These are phyloP conservation scores for Garrulus glandarius DNA, from an alignment of 2,797 vertebrate species.

Conservation along the genomic window DNA sequence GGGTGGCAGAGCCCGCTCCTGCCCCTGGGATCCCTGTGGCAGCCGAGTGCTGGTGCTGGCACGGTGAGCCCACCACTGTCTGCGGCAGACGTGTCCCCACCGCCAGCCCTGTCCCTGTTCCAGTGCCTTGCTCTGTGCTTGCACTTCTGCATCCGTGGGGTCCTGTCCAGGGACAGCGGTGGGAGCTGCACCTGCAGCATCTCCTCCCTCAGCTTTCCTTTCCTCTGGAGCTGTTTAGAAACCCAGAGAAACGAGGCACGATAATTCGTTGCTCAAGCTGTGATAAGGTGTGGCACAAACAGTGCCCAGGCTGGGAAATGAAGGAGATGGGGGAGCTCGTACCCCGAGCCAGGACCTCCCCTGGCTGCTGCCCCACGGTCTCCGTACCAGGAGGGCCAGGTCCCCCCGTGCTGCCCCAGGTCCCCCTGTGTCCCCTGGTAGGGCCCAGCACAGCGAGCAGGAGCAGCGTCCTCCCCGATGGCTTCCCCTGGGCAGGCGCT, in stretches of 20 bases:
- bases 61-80: fast-evolving
- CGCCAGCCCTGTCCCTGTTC: neutral
- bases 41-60: fast-evolving
- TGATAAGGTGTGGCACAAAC: slow-evolving; percentile 36
- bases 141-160: fast-evolving
- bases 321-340: neutral
- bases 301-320: neutral
- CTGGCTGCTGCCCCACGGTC: fast-evolving
- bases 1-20: neutral
- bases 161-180: neutral
- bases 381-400: fast-evolving
- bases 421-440: neutral
- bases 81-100: neutral
- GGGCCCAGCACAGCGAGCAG: fast-evolving
- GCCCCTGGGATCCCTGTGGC: neutral
- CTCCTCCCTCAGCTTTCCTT: neutral
- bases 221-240: slow-evolving; percentile 9
- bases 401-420: fast-evolving
- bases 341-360: neutral
- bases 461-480: fast-evolving
- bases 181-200: neutral
- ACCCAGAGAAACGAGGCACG: neutral
- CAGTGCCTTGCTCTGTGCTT: fast-evolving
- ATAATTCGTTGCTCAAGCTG: neutral
- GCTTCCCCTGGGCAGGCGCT: neutral